A percentile compares a stretch with the other conserved stretches of the same genome.
Evolutionary conservation across 2,888 invertebrate species (phyloP).

Genomic region (Camptogramma bilineatum): DNA sequence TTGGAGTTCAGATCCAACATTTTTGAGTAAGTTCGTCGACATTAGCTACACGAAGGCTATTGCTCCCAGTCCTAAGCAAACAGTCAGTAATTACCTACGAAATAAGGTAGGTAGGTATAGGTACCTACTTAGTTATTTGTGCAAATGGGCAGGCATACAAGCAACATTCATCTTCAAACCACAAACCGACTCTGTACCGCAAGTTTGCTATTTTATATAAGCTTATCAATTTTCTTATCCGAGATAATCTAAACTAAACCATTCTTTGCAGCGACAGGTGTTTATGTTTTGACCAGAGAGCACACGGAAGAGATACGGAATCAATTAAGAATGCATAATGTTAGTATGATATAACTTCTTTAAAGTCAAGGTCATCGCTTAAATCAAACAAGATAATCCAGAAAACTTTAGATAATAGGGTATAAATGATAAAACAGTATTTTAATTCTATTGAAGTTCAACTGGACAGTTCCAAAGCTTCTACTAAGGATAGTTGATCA

Average conservation of each 20-base stretch:
- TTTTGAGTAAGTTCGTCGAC: conserved; percentile 23
- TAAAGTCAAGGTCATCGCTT: conserved; percentile 23
- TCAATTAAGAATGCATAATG: conserved; percentile 1
- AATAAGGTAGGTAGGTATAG: not conserved
- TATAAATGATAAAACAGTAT: not conserved
- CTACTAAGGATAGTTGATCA: not conserved
- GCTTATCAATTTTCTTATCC: too few species aligned
- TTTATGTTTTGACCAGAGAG: not conserved
- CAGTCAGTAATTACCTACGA: not conserved
- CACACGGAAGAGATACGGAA: not conserved
- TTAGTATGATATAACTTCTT: not conserved
- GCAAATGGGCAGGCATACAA: not conserved
- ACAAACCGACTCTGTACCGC: not conserved
- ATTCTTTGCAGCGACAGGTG: not conserved
- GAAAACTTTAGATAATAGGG: not conserved
- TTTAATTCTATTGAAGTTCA: not conserved
- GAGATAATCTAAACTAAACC: too few species aligned
- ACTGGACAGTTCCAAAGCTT: not conserved
- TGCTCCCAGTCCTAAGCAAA: conserved; percentile 25
- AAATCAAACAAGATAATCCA: conserved; percentile 11
- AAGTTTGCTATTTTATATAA: not conserved
- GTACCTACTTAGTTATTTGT: not conserved
- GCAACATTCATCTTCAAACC: not conserved
- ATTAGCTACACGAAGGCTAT: conserved; percentile 14
- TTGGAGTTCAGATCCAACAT: not conserved